Evolutionary conservation across 2,113 vertebrate genomes (phyloP).

Genomic region (Plestiodon gilberti): DNA sequence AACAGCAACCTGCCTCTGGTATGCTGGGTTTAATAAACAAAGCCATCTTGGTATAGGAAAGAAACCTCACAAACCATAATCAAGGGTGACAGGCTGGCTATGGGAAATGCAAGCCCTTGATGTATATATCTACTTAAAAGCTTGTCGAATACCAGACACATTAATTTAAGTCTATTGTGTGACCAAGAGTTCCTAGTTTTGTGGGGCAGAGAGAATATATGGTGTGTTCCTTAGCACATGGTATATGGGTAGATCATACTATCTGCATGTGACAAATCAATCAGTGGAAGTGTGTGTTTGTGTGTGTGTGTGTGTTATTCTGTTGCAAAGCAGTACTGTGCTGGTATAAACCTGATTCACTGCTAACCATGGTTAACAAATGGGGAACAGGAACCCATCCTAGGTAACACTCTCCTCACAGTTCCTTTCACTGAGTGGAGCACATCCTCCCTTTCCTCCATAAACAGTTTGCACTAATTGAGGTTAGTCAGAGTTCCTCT

Average conservation of each 20-base stretch:
- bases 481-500: background rate
- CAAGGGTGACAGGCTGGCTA: conserved; percentile 71
- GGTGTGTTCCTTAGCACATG: conserved; percentile 68
- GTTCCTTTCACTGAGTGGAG: background rate
- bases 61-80: conserved; percentile 64
- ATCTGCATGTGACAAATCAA: conserved; percentile 29
- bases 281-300: conserved; percentile 51
- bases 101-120: conserved; percentile 60
- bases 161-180: conserved; percentile 71
- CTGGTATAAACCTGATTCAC: background rate
- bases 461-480: background rate
- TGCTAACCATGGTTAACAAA: background rate
- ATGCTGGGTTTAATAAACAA: conserved; percentile 70
- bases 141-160: conserved; percentile 69
- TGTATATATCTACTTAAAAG: conserved; percentile 70
- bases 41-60: conserved; percentile 63
- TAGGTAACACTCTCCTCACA: background rate
- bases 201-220: conserved; percentile 58
- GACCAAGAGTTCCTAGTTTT: conserved; percentile 65
- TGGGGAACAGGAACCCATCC: background rate
- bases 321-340: conserved; percentile 17
- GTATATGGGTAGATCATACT: conserved; percentile 64
- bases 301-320: background rate
- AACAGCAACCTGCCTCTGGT: conserved; percentile 62
- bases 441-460: too few species aligned